Base-by-base conservation (phyloP, 2,888 invertebrate species). In the Sturmia bella region DNA sequence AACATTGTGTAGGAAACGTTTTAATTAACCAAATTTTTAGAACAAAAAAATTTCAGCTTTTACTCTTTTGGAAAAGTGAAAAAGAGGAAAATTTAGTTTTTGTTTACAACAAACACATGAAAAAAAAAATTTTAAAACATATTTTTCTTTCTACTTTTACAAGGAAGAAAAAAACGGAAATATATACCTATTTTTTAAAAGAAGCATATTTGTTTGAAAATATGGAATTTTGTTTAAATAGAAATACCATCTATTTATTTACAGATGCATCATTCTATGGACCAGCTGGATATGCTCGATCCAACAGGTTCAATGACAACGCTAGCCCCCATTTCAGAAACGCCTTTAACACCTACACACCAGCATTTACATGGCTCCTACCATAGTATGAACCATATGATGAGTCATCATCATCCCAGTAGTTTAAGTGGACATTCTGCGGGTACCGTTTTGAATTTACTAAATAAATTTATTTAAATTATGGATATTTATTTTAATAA, bases 181-280 rank as follows among this genome's bases (percentile, higher is more conserved):
- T n/a, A n/a, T n/a, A n/a, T n/a, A n/a, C n/a, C n/a, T n/a, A n/a
- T n/a, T n/a, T n/a, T n/a, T n/a, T n/a, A n/a, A n/a, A n/a, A n/a
- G n/a, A n/a, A n/a, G n/a, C n/a, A n/a, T n/a, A n/a, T n/a, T n/a
- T n/a, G 9, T 6, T 32, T 7, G 9, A 32, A 32, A 32, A 32
- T 7, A 32, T 6, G 7, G 1, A 32, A 32, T 32, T 6, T 32
- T 48, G 12, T 15, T 24, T n/a, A 52, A 19, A 45, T 13, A 61
- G 1, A 45, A 9, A 43, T n/a, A 11, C 52, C 27, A 27, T 27
- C 3, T 32, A 32, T 32, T 32, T 32, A 32, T 45, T 69, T 24
- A 64, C 80, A 97, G 97, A 97, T 98, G 97, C 97, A 96, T 89
- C 96, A 95, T 86, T 95, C 96, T 64, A 97, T 97, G 97, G 97